Evolutionary conservation across 1,140 invertebrate species (phyloP), one percentile per base, ranked within the genome.

Genomic region (Pseudobourletiella spinata): DNA sequence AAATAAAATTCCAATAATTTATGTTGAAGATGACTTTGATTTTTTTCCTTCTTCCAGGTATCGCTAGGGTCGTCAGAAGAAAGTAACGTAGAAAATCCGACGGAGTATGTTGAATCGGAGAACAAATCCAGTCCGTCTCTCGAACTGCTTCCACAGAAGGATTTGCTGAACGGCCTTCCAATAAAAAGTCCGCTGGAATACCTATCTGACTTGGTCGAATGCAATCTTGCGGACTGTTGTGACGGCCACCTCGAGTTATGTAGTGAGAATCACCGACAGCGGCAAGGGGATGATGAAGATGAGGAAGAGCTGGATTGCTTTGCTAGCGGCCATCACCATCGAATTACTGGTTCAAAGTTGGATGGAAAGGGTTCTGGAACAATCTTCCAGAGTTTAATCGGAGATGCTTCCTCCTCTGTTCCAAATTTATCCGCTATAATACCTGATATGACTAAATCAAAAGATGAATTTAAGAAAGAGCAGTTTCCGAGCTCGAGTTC

Each of bases 121-220:
- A n/a, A n/a, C n/a, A n/a, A n/a, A n/a, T n/a, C n/a, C n/a, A n/a
- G n/a, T n/a, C n/a, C n/a, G n/a, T n/a, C n/a, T n/a, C n/a, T n/a
- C n/a, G n/a, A n/a, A n/a, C n/a, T n/a, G n/a, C 15, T 25, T 26
- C 14, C 4, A 14, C 48, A 51, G 22, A 51, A 26, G 28, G 28
- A 51, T 25, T 25, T 51, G n/a, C 24, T 51, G 16, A 24, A 51
- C 54, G 75, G 71, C 48, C 65, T 82, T 66, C 77, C 77, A 11
- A 74, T 83, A 32, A 83, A 82, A 73, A 73, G 76, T 64, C 77
- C 80, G 43, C 73, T 77, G 63, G 81, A 81, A 67, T 81, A 82
- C 55, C 76, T 82, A 60, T 76, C 76, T 25, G 80, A 83, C 71
- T 76, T 80, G 43, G 75, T 77, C 58, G 80, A 79, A 48, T 76